Conservation (phyloP, 2,113 vertebrate genomes). For the Megaceryle torquata region DNA sequence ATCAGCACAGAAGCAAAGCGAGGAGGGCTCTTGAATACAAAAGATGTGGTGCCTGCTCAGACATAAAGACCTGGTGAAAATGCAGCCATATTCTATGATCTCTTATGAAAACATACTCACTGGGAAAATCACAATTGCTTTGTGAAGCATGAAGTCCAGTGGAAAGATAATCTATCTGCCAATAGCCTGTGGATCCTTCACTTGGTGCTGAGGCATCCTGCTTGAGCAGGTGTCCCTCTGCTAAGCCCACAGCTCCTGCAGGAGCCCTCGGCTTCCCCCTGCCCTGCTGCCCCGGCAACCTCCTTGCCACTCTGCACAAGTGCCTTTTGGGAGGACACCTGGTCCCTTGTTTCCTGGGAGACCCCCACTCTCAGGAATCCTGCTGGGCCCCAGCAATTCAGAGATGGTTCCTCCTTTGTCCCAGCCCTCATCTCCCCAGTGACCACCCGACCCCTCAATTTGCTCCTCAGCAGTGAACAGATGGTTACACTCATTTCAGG, state of each 20-base stretch:
- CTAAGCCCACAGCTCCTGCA: rapidly evolving
- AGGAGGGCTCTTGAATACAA: neutral
- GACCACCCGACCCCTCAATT: neutral
- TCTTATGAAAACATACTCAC: neutral
- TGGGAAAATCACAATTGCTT: neutral
- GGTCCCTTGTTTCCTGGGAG: neutral
- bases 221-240: rapidly evolving
- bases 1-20: neutral
- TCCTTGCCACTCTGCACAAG: rapidly evolving
- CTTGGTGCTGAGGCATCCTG: neutral
- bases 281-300: rapidly evolving
- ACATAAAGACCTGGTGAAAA: neutral
- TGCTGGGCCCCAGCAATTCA: neutral
- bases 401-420: neutral
- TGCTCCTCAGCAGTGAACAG: neutral
- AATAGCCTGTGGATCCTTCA: rapidly evolving
- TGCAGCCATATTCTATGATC: neutral
- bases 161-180: neutral
- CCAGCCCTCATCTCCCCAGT: neutral
- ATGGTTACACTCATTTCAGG: neutral
- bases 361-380: neutral
- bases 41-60: neutral
- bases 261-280: neutral
- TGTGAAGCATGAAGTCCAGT: neutral
- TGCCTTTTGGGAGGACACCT: neutral